phyloP scores from a whole-genome alignment of 2,113 vertebrate genomes.

The Apistogramma diplotaenia region DNA sequence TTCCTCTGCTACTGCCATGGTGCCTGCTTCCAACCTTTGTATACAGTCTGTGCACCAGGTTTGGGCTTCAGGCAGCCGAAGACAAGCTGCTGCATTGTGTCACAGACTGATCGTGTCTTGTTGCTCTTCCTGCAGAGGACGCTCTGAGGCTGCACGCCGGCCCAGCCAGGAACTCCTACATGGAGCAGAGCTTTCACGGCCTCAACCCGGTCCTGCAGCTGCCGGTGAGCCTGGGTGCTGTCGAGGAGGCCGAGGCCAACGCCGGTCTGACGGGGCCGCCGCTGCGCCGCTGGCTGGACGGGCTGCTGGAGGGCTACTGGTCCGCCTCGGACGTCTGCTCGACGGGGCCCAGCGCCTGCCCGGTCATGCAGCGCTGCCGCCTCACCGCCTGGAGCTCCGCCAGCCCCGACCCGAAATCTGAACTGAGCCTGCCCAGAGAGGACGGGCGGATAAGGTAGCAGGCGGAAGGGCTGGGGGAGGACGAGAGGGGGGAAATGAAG shows the following conservation, averaged over 20 bases:
- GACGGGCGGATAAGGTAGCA: slow-evolving; percentile 95
- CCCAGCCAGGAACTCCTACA: slow-evolving; percentile 88
- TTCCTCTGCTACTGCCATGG: too few relatives aligned
- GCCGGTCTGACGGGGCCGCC: slow-evolving; percentile 78
- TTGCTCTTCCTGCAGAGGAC: too few relatives aligned
- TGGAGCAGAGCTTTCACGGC: slow-evolving; percentile 98
- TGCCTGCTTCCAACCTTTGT: neutral
- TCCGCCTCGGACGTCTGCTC: slow-evolving; percentile 88
- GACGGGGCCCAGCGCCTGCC: slow-evolving; percentile 81
- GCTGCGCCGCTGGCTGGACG: slow-evolving; percentile 90
- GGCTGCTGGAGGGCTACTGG: slow-evolving; percentile 84
- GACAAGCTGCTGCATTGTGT: neutral
- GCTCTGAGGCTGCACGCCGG: slow-evolving; percentile 82
- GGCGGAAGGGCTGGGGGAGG: slow-evolving; percentile 18
- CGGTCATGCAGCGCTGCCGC: slow-evolving; percentile 84
- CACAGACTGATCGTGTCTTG: too few relatives aligned
- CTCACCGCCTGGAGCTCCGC: slow-evolving; percentile 90
- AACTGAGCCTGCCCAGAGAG: slow-evolving; percentile 80
- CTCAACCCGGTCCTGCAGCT: slow-evolving; percentile 91
- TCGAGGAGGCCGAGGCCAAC: slow-evolving; percentile 87
- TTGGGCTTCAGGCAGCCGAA: rapidly evolving
- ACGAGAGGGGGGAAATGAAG: slow-evolving; percentile 10
- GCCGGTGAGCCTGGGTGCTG: slow-evolving; percentile 81
- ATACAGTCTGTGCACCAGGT: neutral
- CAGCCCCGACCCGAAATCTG: slow-evolving; percentile 93